Conservation (phyloP, 2,113 vertebrate species). For the Syrrhaptes paradoxus region DNA sequence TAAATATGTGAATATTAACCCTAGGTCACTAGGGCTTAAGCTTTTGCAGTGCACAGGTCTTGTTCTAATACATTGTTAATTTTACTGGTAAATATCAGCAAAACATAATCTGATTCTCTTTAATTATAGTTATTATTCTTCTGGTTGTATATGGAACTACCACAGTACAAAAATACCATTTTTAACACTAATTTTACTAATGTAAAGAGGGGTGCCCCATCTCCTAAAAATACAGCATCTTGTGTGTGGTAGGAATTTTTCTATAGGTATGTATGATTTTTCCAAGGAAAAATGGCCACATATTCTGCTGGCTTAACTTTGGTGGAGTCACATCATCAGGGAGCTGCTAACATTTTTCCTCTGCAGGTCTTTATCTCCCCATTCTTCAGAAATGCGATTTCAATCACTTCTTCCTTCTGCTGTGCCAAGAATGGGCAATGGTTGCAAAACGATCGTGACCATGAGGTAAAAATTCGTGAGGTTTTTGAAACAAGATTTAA, state of each 20-base stretch:
- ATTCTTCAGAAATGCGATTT: background rate
- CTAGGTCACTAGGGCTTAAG: background rate
- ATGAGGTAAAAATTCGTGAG: background rate
- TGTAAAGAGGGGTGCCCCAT: background rate
- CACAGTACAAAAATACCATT: background rate
- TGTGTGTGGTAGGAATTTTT: background rate
- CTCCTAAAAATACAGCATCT: background rate
- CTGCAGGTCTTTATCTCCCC: background rate
- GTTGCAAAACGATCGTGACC: background rate
- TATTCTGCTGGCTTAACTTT: background rate
- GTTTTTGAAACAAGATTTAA: background rate
- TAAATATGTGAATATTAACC: conserved; percentile 41
- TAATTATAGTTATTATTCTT: background rate
- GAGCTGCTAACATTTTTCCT: background rate
- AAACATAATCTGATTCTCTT: background rate
- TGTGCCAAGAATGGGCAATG: background rate
- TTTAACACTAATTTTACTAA: background rate
- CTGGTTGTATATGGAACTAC: background rate
- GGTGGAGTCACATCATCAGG: background rate
- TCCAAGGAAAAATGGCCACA: background rate
- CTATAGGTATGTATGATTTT: background rate
- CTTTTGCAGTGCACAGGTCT: background rate
- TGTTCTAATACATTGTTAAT: background rate
- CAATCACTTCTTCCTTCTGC: background rate
- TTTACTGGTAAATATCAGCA: background rate